Conservation (phyloP, 2,113 vertebrate genomes). For the Gambusia affinis region DNA sequence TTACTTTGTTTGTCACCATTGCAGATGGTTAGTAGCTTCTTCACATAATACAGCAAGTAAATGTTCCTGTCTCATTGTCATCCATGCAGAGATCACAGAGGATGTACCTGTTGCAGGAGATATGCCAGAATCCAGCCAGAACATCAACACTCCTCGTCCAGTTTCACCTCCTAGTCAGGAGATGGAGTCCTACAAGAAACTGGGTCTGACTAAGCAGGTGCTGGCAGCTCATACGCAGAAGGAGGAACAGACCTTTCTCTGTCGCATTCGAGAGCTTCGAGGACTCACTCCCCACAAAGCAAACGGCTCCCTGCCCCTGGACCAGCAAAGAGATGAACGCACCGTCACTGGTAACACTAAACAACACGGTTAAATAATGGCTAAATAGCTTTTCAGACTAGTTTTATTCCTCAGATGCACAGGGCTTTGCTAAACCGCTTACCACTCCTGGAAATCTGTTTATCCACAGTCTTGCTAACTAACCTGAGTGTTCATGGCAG, state of each 20-base stretch:
- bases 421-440: too few relatives aligned
- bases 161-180: conserved; percentile 78
- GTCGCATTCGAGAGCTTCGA: conserved; percentile 84
- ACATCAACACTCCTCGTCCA: conserved; percentile 46
- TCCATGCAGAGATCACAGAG: conserved; percentile 85
- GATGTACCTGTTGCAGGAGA: conserved; percentile 81
- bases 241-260: conserved; percentile 92
- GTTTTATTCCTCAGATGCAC: not conserved
- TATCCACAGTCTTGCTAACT: too few relatives aligned
- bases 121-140: conserved; percentile 70
- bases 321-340: conserved; percentile 78
- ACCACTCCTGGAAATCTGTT: too few relatives aligned
- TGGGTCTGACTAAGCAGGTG: conserved; percentile 93
- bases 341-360: conserved; percentile 66
- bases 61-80: conserved; percentile 1
- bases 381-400: not conserved
- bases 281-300: conserved; percentile 80
- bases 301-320: conserved; percentile 83
- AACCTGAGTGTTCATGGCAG: too few relatives aligned
- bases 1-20: conserved; percentile 18
- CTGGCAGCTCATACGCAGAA: conserved; percentile 94
- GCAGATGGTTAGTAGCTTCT: not conserved
- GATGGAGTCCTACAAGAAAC: conserved; percentile 86
- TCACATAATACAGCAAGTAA: not conserved
- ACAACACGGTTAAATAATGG: not conserved